Percentiles rank a stretch among this genome's conserved stretches.
These are phyloP conservation scores for Charanyca ferruginea DNA, from an alignment of 2,888 invertebrate species.

Conservation along the genomic window DNA sequence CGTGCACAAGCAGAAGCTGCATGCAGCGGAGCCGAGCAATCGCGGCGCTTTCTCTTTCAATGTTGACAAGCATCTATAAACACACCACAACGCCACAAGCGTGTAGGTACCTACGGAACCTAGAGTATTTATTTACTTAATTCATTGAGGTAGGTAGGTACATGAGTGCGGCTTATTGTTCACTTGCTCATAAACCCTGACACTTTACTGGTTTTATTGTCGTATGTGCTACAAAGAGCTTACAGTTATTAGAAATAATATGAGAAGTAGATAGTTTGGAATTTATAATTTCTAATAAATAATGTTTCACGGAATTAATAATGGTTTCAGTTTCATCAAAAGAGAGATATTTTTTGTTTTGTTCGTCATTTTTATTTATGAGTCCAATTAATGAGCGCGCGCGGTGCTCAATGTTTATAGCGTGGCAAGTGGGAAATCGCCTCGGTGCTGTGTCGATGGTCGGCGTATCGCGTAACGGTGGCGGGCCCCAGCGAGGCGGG, in stretches of 20 bases:
- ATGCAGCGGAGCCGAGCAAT: not conserved
- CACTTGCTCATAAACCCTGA: constrained; percentile 23
- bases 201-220: constrained; percentile 28
- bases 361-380: constrained; percentile 30
- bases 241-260: constrained; percentile 9
- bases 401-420: constrained; percentile 64
- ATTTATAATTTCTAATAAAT: not conserved
- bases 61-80: constrained; percentile 55
- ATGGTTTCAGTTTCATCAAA: not conserved
- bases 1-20: not conserved
- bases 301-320: constrained; percentile 1
- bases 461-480: constrained; percentile 54
- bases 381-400: constrained; percentile 65
- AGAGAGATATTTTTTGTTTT: not conserved
- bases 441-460: constrained; percentile 60
- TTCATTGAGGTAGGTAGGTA: constrained; percentile 1
- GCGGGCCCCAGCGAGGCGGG: constrained; percentile 73
- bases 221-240: not conserved
- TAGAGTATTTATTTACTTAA: constrained; percentile 17
- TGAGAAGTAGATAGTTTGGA: too few relatives aligned
- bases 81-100: constrained; percentile 18
- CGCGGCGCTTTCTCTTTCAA: constrained; percentile 50
- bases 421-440: constrained; percentile 60
- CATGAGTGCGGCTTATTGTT: constrained; percentile 11
- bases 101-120: not conserved